Base-by-base conservation (phyloP, 2,113 vertebrate genomes). In the Brevimyrus niger region DNA sequence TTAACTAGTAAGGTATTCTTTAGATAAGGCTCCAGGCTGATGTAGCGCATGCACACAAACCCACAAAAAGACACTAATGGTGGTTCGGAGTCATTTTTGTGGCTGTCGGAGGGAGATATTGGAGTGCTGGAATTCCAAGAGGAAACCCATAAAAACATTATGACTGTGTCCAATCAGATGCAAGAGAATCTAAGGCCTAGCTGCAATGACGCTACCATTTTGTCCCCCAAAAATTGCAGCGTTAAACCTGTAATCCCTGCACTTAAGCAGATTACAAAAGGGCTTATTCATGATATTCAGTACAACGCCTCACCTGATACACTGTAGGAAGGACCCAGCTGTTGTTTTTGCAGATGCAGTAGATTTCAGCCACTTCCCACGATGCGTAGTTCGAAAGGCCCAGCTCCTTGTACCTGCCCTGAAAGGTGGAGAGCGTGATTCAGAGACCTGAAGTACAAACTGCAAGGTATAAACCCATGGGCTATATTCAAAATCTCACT, bases 361-460 rank as follows among this genome's bases (percentile, higher is more conserved):
- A 97, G 88, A 99, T 97, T 94, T 99, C 97, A 21, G 98, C 97
- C 44, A 99, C 98, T 92, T 99, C 96, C 98, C 98, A 99, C 0
- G 97, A 92, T 0, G 97, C 93, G 0, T 98, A 99, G 94, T 99
- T 99, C 2, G 98, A 99, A 0, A 99, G 92, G 8, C 97, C 98
- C 0, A 99, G 94, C 91, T 99, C 97, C 91, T 97, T 96, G 92
- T 98, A 99, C 93, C 98, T 99, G 3, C 97, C 98, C 98, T 99
- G 93, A 17, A 85, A 89, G 87, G 11, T 23, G 53, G 35, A 55
- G 44, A 84, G 42, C 1, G 11, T 89, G 17, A 91, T 31, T 82
- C 13, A 88, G 47, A 76, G 6, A 19, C 44, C 58, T 50, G 23
- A 27, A 10, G 5, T 19, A 35, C 44, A 76, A 73, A 48, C 8